Evolutionary conservation across 2,797 vertebrate genomes (phyloP).

Genomic region (Chromobotia macracanthus): DNA sequence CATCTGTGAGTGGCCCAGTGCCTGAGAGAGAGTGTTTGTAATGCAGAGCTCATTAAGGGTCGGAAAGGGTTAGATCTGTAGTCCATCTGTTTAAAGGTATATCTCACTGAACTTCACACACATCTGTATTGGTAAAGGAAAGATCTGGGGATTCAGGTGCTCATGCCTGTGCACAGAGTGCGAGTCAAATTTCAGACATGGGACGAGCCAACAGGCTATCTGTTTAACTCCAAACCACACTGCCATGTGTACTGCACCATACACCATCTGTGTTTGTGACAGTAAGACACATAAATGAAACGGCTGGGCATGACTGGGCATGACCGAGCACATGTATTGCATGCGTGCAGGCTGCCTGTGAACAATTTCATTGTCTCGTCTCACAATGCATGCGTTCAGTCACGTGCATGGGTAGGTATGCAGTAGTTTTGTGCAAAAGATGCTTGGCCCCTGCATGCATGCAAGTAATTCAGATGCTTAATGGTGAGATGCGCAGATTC

Average conservation of each 20-base stretch:
- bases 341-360: neutral
- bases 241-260: neutral
- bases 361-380: no score
- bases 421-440: neutral
- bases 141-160: conserved; percentile 14
- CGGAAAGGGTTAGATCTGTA: conserved; percentile 20
- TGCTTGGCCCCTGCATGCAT: neutral
- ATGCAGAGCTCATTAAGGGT: conserved; percentile 19
- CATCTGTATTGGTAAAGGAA: neutral
- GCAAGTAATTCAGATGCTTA: conserved; percentile 64
- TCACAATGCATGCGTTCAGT: neutral
- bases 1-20: conserved; percentile 42
- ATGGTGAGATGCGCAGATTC: conserved; percentile 72
- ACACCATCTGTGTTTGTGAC: conserved; percentile 32
- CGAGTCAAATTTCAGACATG: conserved; percentile 53
- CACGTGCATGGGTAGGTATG: neutral
- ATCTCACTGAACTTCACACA: conserved; percentile 28
- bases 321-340: neutral
- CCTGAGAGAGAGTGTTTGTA: conserved; percentile 29
- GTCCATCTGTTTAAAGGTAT: conserved; percentile 34
- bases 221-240: conserved; percentile 13
- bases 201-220: conserved; percentile 42
- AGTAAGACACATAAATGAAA: neutral
- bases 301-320: neutral
- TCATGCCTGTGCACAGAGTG: conserved; percentile 5